Conservation (phyloP, 1,140 invertebrate species). For the Zaprionus africanus region DNA sequence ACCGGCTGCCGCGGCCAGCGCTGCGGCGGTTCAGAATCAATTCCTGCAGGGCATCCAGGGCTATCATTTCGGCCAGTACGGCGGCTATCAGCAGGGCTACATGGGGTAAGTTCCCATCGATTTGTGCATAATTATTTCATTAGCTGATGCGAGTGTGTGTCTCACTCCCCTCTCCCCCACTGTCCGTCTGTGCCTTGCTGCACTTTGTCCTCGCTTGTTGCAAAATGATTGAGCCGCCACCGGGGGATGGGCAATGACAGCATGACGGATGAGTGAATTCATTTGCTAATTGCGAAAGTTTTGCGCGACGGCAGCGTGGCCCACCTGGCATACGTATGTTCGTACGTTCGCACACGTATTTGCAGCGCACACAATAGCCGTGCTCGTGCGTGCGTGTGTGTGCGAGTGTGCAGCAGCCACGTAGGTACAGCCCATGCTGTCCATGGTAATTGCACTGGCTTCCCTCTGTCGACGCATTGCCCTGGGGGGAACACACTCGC, state of each 20-base stretch:
- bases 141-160: constrained; percentile 36
- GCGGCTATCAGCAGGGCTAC: constrained; percentile 91
- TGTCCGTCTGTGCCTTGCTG: not conserved
- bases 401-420: not conserved
- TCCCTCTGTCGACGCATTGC: no score
- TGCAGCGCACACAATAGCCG: not conserved
- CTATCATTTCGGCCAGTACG: constrained; percentile 91
- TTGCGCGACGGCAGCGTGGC: constrained; percentile 45
- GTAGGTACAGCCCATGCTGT: constrained; percentile 1
- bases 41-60: constrained; percentile 93
- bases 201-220: constrained; percentile 26
- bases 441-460: constrained; percentile 37
- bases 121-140: constrained; percentile 58
- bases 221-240: constrained; percentile 76
- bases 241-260: constrained; percentile 69
- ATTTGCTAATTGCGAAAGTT: constrained; percentile 84
- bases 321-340: constrained; percentile 22
- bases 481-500: constrained; percentile 1
- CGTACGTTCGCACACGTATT: constrained; percentile 24
- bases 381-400: not conserved
- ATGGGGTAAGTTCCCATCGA: constrained; percentile 88
- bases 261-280: constrained; percentile 83
- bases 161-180: not conserved
- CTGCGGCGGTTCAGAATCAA: constrained; percentile 86
- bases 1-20: constrained; percentile 89